phyloP scores from a whole-genome alignment of 2,797 vertebrate genomes.

The Caiman crocodilus region DNA sequence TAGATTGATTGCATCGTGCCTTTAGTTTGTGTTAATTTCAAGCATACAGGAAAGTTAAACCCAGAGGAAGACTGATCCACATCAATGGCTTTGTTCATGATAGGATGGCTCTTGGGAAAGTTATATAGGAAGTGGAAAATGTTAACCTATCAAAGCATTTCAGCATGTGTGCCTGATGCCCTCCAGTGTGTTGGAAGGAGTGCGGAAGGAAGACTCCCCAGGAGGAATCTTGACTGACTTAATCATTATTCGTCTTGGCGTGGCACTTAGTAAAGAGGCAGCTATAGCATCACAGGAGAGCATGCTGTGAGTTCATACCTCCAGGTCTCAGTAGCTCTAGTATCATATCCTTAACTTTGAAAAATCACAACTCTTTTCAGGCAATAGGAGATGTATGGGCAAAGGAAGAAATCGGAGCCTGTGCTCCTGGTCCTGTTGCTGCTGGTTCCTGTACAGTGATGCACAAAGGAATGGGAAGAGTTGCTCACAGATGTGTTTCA shows the following conservation, averaged over 20 bases:
- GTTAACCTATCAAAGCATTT: not conserved
- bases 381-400: not conserved
- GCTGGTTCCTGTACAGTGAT: fast-evolving
- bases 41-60: not conserved
- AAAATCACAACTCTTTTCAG: not conserved
- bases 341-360: not conserved
- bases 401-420: not conserved
- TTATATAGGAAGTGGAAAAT: not conserved
- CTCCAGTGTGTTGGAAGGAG: not conserved
- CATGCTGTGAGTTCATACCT: not conserved
- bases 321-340: not conserved
- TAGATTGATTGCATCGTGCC: not conserved
- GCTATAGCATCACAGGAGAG: not conserved
- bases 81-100: not conserved
- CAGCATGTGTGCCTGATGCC: not conserved
- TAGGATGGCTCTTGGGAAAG: not conserved
- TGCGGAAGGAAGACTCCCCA: not conserved
- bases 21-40: slow-evolving; percentile 5
- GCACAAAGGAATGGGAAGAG: not conserved
- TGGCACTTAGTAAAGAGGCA: not conserved
- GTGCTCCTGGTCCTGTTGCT: fast-evolving
- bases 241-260: not conserved
- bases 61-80: not conserved
- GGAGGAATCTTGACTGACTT: not conserved
- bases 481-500: not conserved